Evolutionary conservation across 1,140 invertebrate genomes (phyloP).

Genomic region (Phenacoccus solenopsis): DNA sequence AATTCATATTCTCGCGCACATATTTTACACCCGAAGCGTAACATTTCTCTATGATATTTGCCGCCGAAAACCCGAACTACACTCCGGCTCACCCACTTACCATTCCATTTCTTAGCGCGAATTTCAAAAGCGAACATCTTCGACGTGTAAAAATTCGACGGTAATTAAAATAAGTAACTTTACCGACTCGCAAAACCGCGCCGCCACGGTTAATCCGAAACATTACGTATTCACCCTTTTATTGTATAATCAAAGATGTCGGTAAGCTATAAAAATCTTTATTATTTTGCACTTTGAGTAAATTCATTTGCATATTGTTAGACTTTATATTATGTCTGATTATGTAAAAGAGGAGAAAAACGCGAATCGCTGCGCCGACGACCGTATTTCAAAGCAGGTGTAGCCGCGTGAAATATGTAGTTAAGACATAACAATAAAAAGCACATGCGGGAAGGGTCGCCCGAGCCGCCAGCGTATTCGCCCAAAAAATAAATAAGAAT

Average conservation of each 20-base stretch:
- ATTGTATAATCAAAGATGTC: conserved; percentile 17
- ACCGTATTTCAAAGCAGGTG: not conserved
- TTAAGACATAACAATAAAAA: conserved; percentile 11
- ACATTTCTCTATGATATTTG: too few relatives aligned
- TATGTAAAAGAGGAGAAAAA: conserved; percentile 13
- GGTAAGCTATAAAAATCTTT: conserved; percentile 14
- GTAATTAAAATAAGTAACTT: not conserved
- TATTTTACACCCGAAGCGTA: not conserved
- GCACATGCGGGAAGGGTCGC: conserved; percentile 6
- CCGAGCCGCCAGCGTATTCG: not conserved
- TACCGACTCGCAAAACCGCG: not conserved
- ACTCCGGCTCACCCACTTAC: too few relatives aligned
- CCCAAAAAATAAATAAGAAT: not conserved
- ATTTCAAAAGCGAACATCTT: too few relatives aligned
- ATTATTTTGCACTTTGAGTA: conserved; percentile 17
- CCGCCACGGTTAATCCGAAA: not conserved
- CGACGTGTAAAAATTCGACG: not conserved
- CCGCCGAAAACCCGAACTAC: too few relatives aligned
- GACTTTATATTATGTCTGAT: not conserved
- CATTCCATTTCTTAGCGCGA: too few relatives aligned
- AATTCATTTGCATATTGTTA: conserved; percentile 11
- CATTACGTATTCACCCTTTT: conserved; percentile 16
- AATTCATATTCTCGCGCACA: not conserved
- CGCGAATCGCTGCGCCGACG: not conserved
- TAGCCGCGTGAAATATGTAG: not conserved